Evolutionary conservation across 2,888 invertebrate species (phyloP).

Genomic region (Oxystoma pomonae): DNA sequence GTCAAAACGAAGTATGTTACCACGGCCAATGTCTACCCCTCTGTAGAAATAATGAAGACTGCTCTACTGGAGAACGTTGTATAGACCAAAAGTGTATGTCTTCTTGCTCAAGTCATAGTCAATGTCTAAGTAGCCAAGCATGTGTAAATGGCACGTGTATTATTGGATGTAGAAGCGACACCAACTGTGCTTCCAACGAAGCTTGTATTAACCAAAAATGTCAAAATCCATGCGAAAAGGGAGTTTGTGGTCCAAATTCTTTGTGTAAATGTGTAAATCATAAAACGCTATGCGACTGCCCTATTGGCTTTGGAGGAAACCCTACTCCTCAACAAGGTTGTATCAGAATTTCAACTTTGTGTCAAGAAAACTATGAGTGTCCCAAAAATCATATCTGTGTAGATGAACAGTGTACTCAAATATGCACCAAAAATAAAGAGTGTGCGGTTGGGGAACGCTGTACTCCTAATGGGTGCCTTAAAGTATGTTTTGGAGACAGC

Average conservation of each 20-base stretch:
- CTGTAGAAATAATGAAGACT: conserved; percentile 72
- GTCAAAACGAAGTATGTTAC: conserved; percentile 73
- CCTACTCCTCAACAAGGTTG: conserved; percentile 87
- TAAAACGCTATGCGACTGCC: conserved; percentile 73
- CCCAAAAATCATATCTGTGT: conserved; percentile 74
- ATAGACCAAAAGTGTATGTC: conserved; percentile 71
- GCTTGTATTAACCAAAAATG: conserved; percentile 84
- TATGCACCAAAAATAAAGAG: conserved; percentile 66
- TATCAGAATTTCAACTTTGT: conserved; percentile 71
- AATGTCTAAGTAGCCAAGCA: conserved; percentile 75
- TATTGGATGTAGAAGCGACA: conserved; percentile 80
- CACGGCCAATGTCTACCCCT: conserved; percentile 81
- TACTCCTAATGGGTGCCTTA: conserved; percentile 70
- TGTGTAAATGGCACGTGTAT: conserved; percentile 77
- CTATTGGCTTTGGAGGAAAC: conserved; percentile 80
- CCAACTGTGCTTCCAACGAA: conserved; percentile 70
- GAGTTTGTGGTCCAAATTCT: conserved; percentile 81
- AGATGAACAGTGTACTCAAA: conserved; percentile 71
- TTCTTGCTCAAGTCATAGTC: conserved; percentile 76
- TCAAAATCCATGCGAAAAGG: conserved; percentile 73
- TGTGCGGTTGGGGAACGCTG: conserved; percentile 87
- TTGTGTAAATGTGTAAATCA: conserved; percentile 73
- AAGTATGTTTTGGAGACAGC: conserved; percentile 84
- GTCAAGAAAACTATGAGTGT: conserved; percentile 67
- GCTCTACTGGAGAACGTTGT: conserved; percentile 76